These are phyloP conservation scores for Epistrophe eligans DNA, from an alignment of 2,888 invertebrate species.

Conservation along the genomic window DNA sequence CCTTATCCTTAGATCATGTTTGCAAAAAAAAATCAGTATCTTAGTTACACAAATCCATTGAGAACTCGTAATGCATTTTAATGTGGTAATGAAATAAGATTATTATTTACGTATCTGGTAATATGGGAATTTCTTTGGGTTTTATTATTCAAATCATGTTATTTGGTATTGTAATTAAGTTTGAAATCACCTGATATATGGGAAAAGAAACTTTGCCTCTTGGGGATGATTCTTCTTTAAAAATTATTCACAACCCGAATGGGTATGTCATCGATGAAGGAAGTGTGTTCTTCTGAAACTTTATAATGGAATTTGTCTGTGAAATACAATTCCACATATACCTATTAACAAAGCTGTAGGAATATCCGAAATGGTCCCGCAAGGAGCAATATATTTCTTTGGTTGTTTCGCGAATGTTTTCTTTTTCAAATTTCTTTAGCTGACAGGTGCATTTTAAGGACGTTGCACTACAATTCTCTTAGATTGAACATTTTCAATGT, in stretches of 20 bases:
- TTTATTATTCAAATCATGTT: constrained; percentile 69
- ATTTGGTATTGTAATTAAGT: constrained; percentile 66
- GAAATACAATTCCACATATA: constrained; percentile 11
- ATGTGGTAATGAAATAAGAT: constrained; percentile 56
- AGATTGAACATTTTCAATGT: constrained; percentile 44
- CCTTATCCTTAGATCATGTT: constrained; percentile 2
- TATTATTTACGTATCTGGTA: constrained; percentile 28
- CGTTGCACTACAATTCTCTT: constrained; percentile 61
- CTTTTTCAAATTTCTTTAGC: constrained; percentile 21
- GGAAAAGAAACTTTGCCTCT: constrained; percentile 4
- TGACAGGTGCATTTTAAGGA: constrained; percentile 53
- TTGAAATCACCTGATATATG: constrained; percentile 49
- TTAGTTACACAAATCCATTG: constrained; percentile 48
- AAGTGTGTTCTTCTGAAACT: constrained; percentile 37
- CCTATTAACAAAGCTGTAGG: background rate
- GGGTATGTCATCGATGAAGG: constrained; percentile 30
- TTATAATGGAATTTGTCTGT: constrained; percentile 64
- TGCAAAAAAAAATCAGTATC: constrained; percentile 27
- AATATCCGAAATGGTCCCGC: constrained; percentile 14
- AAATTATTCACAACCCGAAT: constrained; percentile 35
- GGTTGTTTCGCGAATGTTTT: constrained; percentile 27
- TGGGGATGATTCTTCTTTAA: constrained; percentile 27
- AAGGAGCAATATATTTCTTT: constrained; percentile 26
- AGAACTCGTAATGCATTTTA: constrained; percentile 52
- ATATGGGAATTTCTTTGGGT: constrained; percentile 34